Evolutionary conservation across 2,888 invertebrate genomes (phyloP), one percentile per base, ranked within the genome.

Genomic region (Cosmopolites sordidus): DNA sequence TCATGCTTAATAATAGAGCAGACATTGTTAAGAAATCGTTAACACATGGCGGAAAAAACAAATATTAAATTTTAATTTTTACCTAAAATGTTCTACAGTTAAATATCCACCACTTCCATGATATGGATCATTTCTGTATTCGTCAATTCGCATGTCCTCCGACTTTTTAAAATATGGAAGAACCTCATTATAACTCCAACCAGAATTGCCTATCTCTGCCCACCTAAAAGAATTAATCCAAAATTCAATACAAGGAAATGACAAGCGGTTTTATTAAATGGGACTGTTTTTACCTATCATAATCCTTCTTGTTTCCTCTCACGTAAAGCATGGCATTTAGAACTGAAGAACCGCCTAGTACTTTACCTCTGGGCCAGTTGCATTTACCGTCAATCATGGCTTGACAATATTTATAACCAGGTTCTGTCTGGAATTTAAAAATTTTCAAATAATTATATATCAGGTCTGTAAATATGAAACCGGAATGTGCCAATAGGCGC

Each of bases 251-350:
- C 30, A 30, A 8, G 30, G 11, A 30, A 30, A 30, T 30, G 30
- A 30, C 8, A 30, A 9, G 11, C 9, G 8, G 30, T 30, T 9
- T 30, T 30, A 9, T 30, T 30, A 30, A 30, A 11, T 8, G 22
- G 8, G 22, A 22, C 8, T 22, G 22, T 33, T 12, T 2, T 2
- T 44, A 63, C 62, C 78, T 75, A 65, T 95, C 90, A 69, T 92
- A 95, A 69, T 94, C 94, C 1, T 75, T 78, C 45, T 80, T 81
- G 68, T 94, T 92, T 0, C 93, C 94, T 48, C 94, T 77, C 0
- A 92, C 78, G 66, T 93, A 93, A 53, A 91, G 77, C 93, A 95
- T 93, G 14, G 92, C 93, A 69, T 94, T 94, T 1, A 93, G 74
- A 1, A 87, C 86, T 65, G 91, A 90, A 11, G 85, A 86, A 0